Evolutionary conservation across 2,888 invertebrate genomes (phyloP).

Genomic region (Volucella bombylans): DNA sequence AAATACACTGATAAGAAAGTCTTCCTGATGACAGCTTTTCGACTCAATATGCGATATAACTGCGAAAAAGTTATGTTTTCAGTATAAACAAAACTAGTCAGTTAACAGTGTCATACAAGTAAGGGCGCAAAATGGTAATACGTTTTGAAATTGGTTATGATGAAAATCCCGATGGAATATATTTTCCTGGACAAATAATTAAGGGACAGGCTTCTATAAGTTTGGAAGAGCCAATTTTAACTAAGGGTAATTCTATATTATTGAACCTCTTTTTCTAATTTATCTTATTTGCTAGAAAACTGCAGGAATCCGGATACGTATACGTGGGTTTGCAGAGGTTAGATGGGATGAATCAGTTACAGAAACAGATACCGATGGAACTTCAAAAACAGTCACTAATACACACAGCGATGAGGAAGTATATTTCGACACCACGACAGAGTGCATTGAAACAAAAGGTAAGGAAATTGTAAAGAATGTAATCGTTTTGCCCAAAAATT

Average conservation of each 20-base stretch:
- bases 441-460: slow-evolving; percentile 55
- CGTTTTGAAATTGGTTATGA: slow-evolving; percentile 79
- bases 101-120: neutral
- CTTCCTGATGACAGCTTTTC: too few species aligned
- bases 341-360: slow-evolving; percentile 40
- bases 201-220: slow-evolving; percentile 69
- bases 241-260: slow-evolving; percentile 64
- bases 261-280: neutral
- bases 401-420: slow-evolving; percentile 40
- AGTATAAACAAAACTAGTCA: neutral
- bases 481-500: neutral
- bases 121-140: slow-evolving; percentile 75
- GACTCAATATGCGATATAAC: too few species aligned
- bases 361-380: slow-evolving; percentile 23
- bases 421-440: slow-evolving; percentile 49
- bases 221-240: slow-evolving; percentile 73
- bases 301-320: slow-evolving; percentile 41
- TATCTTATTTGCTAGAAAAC: neutral
- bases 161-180: slow-evolving; percentile 78
- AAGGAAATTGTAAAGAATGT: neutral
- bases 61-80: neutral
- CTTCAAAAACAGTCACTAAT: slow-evolving; percentile 9
- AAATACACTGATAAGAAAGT: too few species aligned
- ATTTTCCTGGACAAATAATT: slow-evolving; percentile 79
- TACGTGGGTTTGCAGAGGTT: slow-evolving; percentile 51